Base-by-base conservation (phyloP, 2,888 invertebrate genomes). In the Megastigmus dorsalis region DNA sequence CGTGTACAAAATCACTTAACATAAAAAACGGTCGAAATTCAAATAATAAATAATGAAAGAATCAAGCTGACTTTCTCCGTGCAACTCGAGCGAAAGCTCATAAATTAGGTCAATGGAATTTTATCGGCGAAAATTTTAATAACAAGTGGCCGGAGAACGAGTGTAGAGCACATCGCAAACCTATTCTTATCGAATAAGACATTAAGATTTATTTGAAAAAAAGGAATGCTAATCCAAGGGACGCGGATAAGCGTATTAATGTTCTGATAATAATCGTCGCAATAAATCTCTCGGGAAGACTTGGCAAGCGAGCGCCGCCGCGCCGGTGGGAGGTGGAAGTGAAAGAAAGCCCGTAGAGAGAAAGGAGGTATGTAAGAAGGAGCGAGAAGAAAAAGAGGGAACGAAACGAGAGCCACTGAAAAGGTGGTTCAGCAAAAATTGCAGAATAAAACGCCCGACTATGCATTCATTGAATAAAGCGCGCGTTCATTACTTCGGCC, bases 211-310 rank as follows among this genome's bases (percentile, higher is more conserved):
- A 68, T 63, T 55, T 18, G 13, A 9, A 55, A 33, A 43, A 52
- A 45, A 30, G 36, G n/a, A 43, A 63, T 28, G 43, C 69, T 33
- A 57, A 50, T 33, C 65, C 41, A 13, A 7, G 3, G 30, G 26
- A 18, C 36, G 36, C 45, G 20, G 59, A 69, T 74, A 74, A 70
- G 63, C 50, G 45, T 65, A 66, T 74, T 74, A 70, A 74, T 43
- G 65, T 33, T 59, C 52, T 6, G 74, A 74, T 66, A 65, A 70
- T 65, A 65, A 70, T 70, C 69, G 65, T 33, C 50, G 59, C 52
- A 3, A 70, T 65, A 70, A 74, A 74, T 74, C 65, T 52, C 63
- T 5, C n/a, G 15, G n/a, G 50, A 38, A 43, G 15, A 55, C 55
- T n/a, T 33, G 15, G 18, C 0, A 23, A 38, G 3, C 4, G 9